Evolutionary conservation across 1,140 invertebrate genomes (phyloP), one percentile per base, ranked within the genome.

Genomic region (Drosophila ananassae): DNA sequence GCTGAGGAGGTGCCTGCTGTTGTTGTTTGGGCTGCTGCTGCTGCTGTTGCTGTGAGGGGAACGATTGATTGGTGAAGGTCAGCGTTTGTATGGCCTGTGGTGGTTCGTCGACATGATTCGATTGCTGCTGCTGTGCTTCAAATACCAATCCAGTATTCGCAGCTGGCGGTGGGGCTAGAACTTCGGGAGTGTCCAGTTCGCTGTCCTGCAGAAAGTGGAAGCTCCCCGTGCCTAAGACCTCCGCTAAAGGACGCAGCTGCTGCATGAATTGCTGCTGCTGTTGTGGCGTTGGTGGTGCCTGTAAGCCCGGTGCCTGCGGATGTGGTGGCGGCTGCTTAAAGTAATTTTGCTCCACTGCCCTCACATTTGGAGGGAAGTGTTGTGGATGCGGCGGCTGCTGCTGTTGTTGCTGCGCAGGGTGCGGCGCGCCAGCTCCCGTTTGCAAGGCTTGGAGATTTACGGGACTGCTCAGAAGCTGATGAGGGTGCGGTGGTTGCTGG

Each of bases 21-120:
- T 55, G 79, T 8, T 63, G 82, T 28, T 79, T 73, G 3, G 73
- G 83, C 12, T 73, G 76, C 6, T 68, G 83, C 12, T 73, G 76
- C 9, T 78, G 79, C 8, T 75, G 79, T 25, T 92, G 79, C 56
- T 91, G 92, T 22, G 92, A 92, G 28, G 93, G 92, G 75, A 94
- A 96, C 63, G 94, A 95, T 78, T 96, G 95, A 92, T 96, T 96
- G 28, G 95, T 96, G 78, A 96, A 96, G 25, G 96, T 96, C 90
- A 96, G 95, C 5, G 95, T 94, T 8, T 95, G 95, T 79, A 96
- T 96, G 22, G 94, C 72, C 46, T 79, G 81, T 10, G 73, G 74
- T 24, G 72, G 73, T 44, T 91, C 89, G 34, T 89, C 89, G 2
- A 77, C 69, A 52, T 85, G 83, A 53, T 89, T 85, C 41, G 60